These are phyloP conservation scores for Drosophila pseudoananassae DNA, from an alignment of 1,140 invertebrate species.

Conservation along the genomic window DNA sequence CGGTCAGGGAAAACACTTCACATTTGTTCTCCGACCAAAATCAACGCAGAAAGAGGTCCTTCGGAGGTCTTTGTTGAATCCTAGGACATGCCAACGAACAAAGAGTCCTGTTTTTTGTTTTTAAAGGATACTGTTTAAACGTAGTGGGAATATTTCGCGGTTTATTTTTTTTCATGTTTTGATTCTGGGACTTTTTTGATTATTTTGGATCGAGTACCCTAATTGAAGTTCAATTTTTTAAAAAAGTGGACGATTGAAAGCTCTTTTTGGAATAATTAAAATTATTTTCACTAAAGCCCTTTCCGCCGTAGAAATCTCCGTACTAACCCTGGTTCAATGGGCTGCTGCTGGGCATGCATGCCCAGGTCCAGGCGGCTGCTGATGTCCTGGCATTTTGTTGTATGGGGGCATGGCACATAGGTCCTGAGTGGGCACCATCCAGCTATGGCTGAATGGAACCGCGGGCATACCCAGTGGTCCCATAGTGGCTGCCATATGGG, in stretches of 20 bases:
- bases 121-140: neutral
- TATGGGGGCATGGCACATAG: conserved; percentile 91
- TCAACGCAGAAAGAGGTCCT: conserved; percentile 25
- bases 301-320: conserved; percentile 38
- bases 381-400: conserved; percentile 88
- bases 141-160: neutral
- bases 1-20: conserved; percentile 19
- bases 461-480: conserved; percentile 86
- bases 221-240: neutral
- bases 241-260: too few species aligned
- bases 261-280: too few species aligned
- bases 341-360: conserved; percentile 88
- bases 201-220: too few species aligned
- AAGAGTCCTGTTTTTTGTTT: neutral
- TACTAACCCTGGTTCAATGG: conserved; percentile 96
- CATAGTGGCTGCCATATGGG: conserved; percentile 84
- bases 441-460: conserved; percentile 93
- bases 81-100: neutral
- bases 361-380: conserved; percentile 78
- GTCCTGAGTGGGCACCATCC: conserved; percentile 95
- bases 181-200: too few species aligned
- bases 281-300: too few species aligned
- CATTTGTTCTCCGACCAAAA: conserved; percentile 10
- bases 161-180: too few species aligned
- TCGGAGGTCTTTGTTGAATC: conserved; percentile 11